phyloP scores from a whole-genome alignment of 2,888 invertebrate species.

The Lasioglossum oenotherae region DNA sequence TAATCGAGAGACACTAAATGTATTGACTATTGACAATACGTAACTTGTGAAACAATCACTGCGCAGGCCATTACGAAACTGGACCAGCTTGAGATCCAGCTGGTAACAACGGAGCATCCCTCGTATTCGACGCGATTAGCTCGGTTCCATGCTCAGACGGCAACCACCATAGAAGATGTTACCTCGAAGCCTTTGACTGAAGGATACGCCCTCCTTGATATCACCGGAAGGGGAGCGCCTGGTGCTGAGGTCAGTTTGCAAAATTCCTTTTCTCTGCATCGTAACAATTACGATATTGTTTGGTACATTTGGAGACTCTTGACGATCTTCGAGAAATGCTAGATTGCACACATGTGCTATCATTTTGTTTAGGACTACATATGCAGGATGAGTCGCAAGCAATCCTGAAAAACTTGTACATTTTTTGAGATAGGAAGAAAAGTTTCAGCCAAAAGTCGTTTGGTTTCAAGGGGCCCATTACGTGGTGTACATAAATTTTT shows the following conservation, averaged over 20 bases:
- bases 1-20: background rate
- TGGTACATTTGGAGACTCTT: too few relatives aligned
- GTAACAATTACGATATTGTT: too few relatives aligned
- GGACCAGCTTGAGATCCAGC: conserved; percentile 90
- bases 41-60: conserved; percentile 4
- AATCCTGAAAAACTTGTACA: too few relatives aligned
- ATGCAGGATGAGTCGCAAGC: too few relatives aligned
- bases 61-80: conserved; percentile 89
- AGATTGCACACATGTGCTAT: too few relatives aligned
- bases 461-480: too few relatives aligned
- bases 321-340: too few relatives aligned
- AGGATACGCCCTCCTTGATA: conserved; percentile 90
- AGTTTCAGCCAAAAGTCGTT: too few relatives aligned
- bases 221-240: conserved; percentile 87
- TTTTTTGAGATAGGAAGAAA: too few relatives aligned
- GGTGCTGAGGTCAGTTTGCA: conserved; percentile 86
- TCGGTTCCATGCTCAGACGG: conserved; percentile 88
- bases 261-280: background rate
- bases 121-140: conserved; percentile 88
- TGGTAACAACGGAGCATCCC: conserved; percentile 88
- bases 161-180: conserved; percentile 88
- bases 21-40: too few relatives aligned
- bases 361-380: too few relatives aligned
- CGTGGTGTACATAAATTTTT: too few relatives aligned
- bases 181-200: conserved; percentile 89